Base-by-base conservation (phyloP, 2,797 vertebrate species). In the Sciurus vulgaris region DNA sequence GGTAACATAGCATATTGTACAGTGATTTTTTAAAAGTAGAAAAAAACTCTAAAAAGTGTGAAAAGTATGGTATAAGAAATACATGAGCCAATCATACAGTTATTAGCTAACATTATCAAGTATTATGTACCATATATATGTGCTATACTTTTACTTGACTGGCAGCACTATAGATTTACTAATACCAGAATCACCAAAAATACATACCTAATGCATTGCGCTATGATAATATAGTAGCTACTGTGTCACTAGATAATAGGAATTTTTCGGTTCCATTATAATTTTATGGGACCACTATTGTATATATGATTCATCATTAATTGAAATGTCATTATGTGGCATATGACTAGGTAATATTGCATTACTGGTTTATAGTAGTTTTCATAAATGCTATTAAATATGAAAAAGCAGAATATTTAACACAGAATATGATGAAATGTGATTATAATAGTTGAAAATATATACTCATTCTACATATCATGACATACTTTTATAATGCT, bases 311-410 rank as follows among this genome's bases (percentile, higher is more conserved):
- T 30, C 35, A 65, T 30, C 26, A 67, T 14, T 78, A 41, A 73
- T 11, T 63, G 33, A 85, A 69, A 51, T 70, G n/a, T 20, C n/a
- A 70, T 14, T 54, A 24, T 86, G 24, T 28, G n/a, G 47, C 47
- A 20, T 13, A 77, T 14, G 15, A 78, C 2, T 78, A 49, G 1
- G 74, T 9, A 93, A 24, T 76, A 51, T 49, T 54, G 13, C 33
- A 69, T 81, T 82, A 33, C 35, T 54, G 38, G 35, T 12, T 41
- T 73, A 61, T 54, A 81, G 22, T n/a, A 67, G 33, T 94, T 89
- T 73, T 77, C 14, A 20, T 90, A 94, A 83, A 38, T 91, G 22
- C 1, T 93, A 74, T 69, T 54, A 79, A 67, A 84, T 85, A 73
- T 85, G 14, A 63, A 79, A 72, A 93, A 49, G 10, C 11, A 90